Base-by-base conservation (phyloP, 2,888 invertebrate species). In the Lottia scabra region DNA sequence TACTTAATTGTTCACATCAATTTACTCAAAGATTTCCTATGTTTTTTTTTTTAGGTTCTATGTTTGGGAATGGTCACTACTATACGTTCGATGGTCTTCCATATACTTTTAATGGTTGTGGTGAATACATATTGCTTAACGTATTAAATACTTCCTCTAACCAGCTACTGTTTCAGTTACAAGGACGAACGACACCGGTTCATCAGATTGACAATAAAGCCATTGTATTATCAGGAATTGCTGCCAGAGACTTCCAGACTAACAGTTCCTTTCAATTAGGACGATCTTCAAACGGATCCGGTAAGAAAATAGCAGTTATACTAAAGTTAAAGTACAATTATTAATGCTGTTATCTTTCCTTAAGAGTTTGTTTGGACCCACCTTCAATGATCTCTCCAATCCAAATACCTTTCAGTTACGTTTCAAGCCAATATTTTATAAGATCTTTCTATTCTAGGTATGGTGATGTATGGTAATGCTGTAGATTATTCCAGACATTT, bases 71-170 rank as follows among this genome's bases (percentile, higher is more conserved):
- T 65, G 27, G 27, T 30, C 65, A 65, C 19, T 27, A 27, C n/a
- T 30, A 16, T 26, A 65, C 65, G 16, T n/a, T 65, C 16, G 65
- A 65, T n/a, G 65, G 43, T 13, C 65, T 38, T 65, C 19, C 3
- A n/a, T 65, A 65, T 44, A 65, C 65, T 10, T 65, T 65, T 65
- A 65, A 65, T 44, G 65, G 65, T 19, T 65, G 44, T 26, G 65
- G 65, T 43, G 65, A 65, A 44, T 65, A 65, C 30, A 30, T n/a
- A 2, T n/a, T 65, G 15, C n/a, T 65, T 16, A 65, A 65, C 65
- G 13, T 65, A 44, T 13, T 16, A 13, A 43, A 38, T n/a, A 30
- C 10, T 38, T 43, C 38, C 13, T 27, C 26, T 38, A 27, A 15
- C 13, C 19, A 43, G 19, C 38, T 65, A 6, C 15, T 65, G 13